These are phyloP conservation scores for Atlantisia rogersi DNA, from an alignment of 2,113 vertebrate genomes.

Conservation along the genomic window DNA sequence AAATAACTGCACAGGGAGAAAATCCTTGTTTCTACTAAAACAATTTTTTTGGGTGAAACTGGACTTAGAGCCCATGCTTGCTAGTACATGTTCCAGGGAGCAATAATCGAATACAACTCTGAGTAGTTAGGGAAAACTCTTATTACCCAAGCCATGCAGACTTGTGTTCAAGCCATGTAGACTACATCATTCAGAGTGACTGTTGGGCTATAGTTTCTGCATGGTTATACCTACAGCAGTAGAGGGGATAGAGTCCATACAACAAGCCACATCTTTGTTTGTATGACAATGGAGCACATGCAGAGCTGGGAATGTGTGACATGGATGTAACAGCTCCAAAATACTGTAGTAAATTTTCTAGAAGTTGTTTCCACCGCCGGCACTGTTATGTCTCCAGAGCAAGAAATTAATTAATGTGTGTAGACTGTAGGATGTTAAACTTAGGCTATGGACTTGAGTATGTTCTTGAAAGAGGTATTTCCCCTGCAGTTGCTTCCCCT, in stretches of 20 bases:
- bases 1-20: not conserved
- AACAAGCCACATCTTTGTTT: not conserved
- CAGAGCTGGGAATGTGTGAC: not conserved
- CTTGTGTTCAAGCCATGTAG: not conserved
- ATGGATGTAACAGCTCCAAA: not conserved
- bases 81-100: not conserved
- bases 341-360: not conserved
- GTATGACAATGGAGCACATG: not conserved
- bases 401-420: not conserved
- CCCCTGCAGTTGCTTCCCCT: not conserved
- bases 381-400: not conserved
- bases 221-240: not conserved
- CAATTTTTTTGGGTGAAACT: not conserved
- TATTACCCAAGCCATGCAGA: not conserved
- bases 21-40: not conserved
- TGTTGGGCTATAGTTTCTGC: not conserved
- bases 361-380: not conserved
- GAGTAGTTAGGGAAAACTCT: not conserved
- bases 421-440: not conserved
- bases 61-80: not conserved
- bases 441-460: not conserved
- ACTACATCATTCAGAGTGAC: not conserved
- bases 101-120: not conserved
- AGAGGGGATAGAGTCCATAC: not conserved
- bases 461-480: not conserved